Conservation (phyloP, 2,888 invertebrate genomes). For the Leptopilina drosophilae region DNA sequence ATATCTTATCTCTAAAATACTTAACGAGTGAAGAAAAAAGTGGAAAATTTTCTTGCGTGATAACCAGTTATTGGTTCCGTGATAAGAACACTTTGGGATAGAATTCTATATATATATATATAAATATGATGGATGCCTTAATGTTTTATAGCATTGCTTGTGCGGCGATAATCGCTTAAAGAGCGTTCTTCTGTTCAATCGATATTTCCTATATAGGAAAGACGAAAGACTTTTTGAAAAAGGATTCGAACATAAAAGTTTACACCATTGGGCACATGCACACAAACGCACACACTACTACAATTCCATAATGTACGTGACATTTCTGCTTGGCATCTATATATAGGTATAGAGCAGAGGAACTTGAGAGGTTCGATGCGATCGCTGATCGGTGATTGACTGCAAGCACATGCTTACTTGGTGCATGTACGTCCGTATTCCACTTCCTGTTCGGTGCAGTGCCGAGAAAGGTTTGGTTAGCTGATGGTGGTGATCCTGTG, state of each 20-base stretch:
- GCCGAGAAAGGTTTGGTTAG: constrained; percentile 52
- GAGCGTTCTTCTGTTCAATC: constrained; percentile 27
- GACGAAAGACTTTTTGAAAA: constrained; percentile 23
- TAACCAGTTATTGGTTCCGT: no score
- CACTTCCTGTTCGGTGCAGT: constrained; percentile 22
- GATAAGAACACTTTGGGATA: no score
- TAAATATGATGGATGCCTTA: constrained; percentile 5
- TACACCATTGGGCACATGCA: background rate
- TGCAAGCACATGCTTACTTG: constrained; percentile 52
- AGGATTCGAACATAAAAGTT: constrained; percentile 42
- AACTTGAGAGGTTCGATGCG: constrained; percentile 51
- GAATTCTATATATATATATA: background rate
- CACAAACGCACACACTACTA: background rate
- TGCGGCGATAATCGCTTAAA: constrained; percentile 26
- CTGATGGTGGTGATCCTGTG: constrained; percentile 65
- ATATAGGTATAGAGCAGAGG: background rate
- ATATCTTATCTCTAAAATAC: no score
- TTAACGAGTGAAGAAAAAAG: no score
- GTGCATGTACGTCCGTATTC: constrained; percentile 1
- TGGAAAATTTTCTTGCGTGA: no score
- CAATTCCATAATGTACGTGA: constrained; percentile 39
- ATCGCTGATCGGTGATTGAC: constrained; percentile 65
- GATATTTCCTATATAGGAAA: background rate
- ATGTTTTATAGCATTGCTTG: constrained; percentile 14
- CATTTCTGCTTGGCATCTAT: constrained; percentile 35